Conservation (phyloP, 2,888 invertebrate species). For the Phytoseiulus persimilis region DNA sequence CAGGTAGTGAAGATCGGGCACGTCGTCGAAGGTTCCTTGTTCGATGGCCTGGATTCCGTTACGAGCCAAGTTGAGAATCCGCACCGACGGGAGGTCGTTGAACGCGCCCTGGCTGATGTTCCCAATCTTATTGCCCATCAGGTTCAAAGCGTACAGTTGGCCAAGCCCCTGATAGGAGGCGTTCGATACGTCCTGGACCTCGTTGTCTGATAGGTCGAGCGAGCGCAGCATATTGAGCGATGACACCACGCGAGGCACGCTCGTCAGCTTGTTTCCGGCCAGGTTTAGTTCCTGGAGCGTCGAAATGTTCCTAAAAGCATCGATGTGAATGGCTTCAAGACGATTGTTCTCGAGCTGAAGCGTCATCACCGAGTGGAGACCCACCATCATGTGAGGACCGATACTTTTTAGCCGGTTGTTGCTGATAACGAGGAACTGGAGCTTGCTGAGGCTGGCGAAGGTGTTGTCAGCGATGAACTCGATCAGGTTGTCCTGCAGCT, state of each 20-base stretch:
- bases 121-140: slow-evolving; percentile 79
- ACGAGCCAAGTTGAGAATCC: slow-evolving; percentile 70
- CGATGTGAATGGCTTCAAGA: slow-evolving; percentile 71
- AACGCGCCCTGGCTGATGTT: slow-evolving; percentile 72
- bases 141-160: slow-evolving; percentile 74
- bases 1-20: slow-evolving; percentile 72
- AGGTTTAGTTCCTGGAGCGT: slow-evolving; percentile 80
- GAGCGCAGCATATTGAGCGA: slow-evolving; percentile 76
- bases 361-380: slow-evolving; percentile 71
- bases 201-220: slow-evolving; percentile 84
- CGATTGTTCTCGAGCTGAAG: slow-evolving; percentile 76
- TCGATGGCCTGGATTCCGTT: slow-evolving; percentile 72
- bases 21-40: slow-evolving; percentile 65
- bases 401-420: slow-evolving; percentile 74
- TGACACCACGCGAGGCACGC: slow-evolving; percentile 70
- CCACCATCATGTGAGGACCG: slow-evolving; percentile 71
- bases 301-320: slow-evolving; percentile 80
- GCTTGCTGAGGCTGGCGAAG: slow-evolving; percentile 79
- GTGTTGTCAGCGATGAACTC: slow-evolving; percentile 76
- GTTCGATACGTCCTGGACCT: slow-evolving; percentile 69
- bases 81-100: slow-evolving; percentile 64
- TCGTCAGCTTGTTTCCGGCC: slow-evolving; percentile 72
- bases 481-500: slow-evolving; percentile 72
- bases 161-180: slow-evolving; percentile 74
- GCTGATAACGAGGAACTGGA: slow-evolving; percentile 75